phyloP scores from a whole-genome alignment of 2,888 invertebrate species.

The Vannuccia rotundouncinata region DNA sequence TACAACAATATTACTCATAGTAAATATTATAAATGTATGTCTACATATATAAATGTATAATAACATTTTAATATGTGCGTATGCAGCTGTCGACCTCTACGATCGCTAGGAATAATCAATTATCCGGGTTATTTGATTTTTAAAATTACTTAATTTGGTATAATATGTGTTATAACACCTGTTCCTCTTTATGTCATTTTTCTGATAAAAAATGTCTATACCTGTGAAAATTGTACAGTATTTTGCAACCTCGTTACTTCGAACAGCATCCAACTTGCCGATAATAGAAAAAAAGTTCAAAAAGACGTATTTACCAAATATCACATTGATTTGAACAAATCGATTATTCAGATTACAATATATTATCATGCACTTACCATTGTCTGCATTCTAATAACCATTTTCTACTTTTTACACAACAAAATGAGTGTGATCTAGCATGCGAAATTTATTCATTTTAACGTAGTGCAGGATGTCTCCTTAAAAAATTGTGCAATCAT shows the following conservation, averaged over 20 bases:
- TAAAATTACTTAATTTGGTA: too few species aligned
- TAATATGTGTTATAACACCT: too few species aligned
- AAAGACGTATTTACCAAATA: slow-evolving; percentile 7
- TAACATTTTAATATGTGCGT: too few species aligned
- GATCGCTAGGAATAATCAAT: too few species aligned
- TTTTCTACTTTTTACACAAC: neutral
- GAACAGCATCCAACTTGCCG: slow-evolving; percentile 20
- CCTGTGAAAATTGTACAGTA: neutral
- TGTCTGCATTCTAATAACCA: neutral
- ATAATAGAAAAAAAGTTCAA: neutral
- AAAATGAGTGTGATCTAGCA: neutral
- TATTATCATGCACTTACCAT: neutral
- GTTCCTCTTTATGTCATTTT: too few species aligned
- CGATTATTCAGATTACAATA: neutral
- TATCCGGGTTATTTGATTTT: too few species aligned
- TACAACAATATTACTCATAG: too few species aligned
- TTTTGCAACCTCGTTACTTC: slow-evolving; percentile 10
- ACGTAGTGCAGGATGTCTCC: neutral
- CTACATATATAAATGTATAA: too few species aligned
- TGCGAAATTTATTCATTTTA: neutral
- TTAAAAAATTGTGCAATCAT: neutral
- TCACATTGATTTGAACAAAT: neutral
- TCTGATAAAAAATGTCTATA: too few species aligned
- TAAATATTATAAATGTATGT: too few species aligned
- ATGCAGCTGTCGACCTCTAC: too few species aligned